These are phyloP conservation scores for Syrrhaptes paradoxus DNA, from an alignment of 2,113 vertebrate genomes.

Conservation along the genomic window DNA sequence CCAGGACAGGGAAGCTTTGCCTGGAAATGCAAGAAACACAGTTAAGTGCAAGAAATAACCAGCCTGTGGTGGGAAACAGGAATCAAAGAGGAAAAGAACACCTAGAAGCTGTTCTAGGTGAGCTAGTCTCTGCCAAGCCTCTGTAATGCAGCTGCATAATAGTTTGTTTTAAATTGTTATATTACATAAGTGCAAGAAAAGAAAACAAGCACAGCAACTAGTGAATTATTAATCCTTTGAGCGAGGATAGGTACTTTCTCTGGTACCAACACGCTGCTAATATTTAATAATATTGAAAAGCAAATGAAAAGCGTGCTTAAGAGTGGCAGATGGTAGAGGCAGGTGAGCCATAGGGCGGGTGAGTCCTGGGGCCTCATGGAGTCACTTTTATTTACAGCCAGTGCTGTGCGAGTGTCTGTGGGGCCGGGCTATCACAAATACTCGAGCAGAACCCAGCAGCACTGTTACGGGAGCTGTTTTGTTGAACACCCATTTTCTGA, in stretches of 20 bases:
- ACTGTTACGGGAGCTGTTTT: fast-evolving
- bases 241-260: not conserved
- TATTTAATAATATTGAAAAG: not conserved
- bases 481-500: not conserved
- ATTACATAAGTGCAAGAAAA: not conserved
- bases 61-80: fast-evolving
- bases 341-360: not conserved
- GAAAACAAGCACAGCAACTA: not conserved
- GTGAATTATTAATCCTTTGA: not conserved
- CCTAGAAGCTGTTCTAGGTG: fast-evolving
- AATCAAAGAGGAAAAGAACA: not conserved
- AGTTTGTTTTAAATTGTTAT: not conserved
- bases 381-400: not conserved
- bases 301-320: not conserved
- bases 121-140: fast-evolving
- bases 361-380: fast-evolving
- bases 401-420: fast-evolving
- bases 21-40: slow-evolving; percentile 20
- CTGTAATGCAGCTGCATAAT: fast-evolving
- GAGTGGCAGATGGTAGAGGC: not conserved
- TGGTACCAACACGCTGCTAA: not conserved
- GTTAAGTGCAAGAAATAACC: not conserved
- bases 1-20: slow-evolving; percentile 13
- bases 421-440: not conserved
- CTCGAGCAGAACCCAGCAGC: not conserved